These are phyloP conservation scores for Ichneumon xanthorius DNA, from an alignment of 2,888 invertebrate species.

Conservation along the genomic window DNA sequence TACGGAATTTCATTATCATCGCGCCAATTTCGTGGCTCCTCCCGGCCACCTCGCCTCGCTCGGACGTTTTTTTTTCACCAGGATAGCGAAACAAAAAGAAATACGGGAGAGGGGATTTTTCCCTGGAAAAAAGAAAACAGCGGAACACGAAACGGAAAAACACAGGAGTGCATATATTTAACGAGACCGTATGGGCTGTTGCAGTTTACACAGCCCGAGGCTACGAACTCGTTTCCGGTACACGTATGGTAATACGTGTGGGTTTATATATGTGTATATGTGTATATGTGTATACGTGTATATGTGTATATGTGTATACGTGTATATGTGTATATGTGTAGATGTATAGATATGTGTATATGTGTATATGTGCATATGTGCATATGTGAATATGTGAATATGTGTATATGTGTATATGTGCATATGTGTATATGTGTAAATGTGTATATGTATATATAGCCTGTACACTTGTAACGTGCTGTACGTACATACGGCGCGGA, in stretches of 20 bases:
- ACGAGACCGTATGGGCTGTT: constrained; percentile 25
- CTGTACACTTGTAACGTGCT: constrained; percentile 1
- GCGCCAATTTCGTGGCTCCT: constrained; percentile 4
- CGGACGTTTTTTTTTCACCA: neutral
- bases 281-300: neutral
- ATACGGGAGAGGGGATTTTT: neutral
- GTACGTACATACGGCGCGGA: constrained; percentile 1
- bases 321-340: no score
- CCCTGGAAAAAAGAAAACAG: neutral
- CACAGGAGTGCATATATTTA: constrained; percentile 30
- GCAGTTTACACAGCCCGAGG: constrained; percentile 38
- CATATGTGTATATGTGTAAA: no score
- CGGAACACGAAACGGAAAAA: constrained; percentile 27
- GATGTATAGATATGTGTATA: no score
- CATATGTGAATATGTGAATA: no score
- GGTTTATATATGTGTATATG: neutral
- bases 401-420: no score
- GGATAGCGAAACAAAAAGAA: neutral
- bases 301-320: no score
- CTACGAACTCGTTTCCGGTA: constrained; percentile 18
- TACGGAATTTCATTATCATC: constrained; percentile 50
- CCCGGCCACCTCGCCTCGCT: neutral
- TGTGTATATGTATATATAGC: neutral
- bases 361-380: no score
- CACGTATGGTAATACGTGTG: constrained; percentile 22